Conservation (phyloP, 1,140 invertebrate species). For the Dendroctonus valens region DNA sequence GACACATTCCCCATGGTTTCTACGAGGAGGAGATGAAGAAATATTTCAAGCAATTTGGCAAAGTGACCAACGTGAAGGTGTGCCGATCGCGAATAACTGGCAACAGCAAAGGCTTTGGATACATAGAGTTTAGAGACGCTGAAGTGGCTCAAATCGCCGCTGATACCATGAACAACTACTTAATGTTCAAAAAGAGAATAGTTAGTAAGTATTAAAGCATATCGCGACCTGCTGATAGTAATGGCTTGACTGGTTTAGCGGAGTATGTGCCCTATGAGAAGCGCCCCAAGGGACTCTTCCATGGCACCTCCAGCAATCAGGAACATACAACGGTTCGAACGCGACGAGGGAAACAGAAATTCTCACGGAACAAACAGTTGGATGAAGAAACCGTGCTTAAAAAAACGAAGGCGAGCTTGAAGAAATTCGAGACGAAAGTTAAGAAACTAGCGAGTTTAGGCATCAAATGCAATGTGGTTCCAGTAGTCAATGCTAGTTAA, state of each 20-base stretch:
- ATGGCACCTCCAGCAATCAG: slow-evolving; percentile 41
- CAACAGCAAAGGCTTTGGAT: slow-evolving; percentile 82
- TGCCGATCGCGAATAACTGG: slow-evolving; percentile 78
- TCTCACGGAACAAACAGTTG: slow-evolving; percentile 34
- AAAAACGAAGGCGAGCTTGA: slow-evolving; percentile 28
- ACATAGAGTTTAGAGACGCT: slow-evolving; percentile 78
- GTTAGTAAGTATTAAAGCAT: slow-evolving; percentile 55
- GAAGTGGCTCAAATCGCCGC: slow-evolving; percentile 92
- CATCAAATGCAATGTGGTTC: slow-evolving; percentile 47
- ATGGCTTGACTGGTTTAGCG: slow-evolving; percentile 47
- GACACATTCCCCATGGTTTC: slow-evolving; percentile 91
- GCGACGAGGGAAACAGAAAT: slow-evolving; percentile 34
- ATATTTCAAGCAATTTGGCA: slow-evolving; percentile 90
- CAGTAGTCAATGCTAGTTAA: slow-evolving; percentile 11
- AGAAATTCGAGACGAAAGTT: slow-evolving; percentile 46
- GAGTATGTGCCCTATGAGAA: slow-evolving; percentile 58
- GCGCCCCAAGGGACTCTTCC: slow-evolving; percentile 52
- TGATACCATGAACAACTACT: slow-evolving; percentile 96
- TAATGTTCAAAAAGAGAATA: slow-evolving; percentile 80
- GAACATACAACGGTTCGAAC: slow-evolving; percentile 32
- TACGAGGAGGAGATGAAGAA: slow-evolving; percentile 81
- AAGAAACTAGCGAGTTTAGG: slow-evolving; percentile 44
- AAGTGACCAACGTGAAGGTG: slow-evolving; percentile 71
- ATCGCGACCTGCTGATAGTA: background rate
- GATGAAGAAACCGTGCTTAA: slow-evolving; percentile 24